A percentile compares a stretch with the other conserved stretches of the same genome.
These are phyloP conservation scores for Limnephilus marmoratus DNA, from an alignment of 2,888 invertebrate genomes.

Conservation along the genomic window DNA sequence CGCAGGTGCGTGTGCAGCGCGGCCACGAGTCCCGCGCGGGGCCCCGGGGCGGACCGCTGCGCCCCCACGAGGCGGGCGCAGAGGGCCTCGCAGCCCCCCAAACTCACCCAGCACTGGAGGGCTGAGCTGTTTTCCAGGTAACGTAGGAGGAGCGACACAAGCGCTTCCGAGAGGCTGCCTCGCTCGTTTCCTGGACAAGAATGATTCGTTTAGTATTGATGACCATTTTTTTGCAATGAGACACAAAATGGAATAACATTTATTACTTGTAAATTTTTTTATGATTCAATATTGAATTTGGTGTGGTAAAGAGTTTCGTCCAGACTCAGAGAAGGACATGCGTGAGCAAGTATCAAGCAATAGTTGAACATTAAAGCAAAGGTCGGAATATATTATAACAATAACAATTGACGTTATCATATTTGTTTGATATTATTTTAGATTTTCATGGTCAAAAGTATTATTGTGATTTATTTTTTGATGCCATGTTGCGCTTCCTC, in stretches of 20 bases:
- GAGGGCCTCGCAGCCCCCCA: constrained; percentile 86
- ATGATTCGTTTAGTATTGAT: neutral
- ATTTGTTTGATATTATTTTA: no score
- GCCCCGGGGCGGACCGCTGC: constrained; percentile 84
- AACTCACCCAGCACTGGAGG: constrained; percentile 84
- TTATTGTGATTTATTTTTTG: no score
- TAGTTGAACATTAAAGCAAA: no score
- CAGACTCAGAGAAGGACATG: no score
- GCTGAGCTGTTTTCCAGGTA: constrained; percentile 88
- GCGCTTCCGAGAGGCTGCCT: constrained; percentile 86
- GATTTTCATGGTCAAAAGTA: no score
- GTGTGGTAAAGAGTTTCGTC: no score
- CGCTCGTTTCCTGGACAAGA: constrained; percentile 50
- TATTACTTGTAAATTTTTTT: neutral
- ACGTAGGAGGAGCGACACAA: constrained; percentile 89
- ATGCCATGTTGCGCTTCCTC: no score
- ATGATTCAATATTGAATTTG: no score
- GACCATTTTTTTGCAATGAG: neutral
- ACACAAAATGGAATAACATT: neutral
- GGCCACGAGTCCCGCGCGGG: constrained; percentile 82
- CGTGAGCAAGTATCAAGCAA: no score
- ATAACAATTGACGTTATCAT: no score
- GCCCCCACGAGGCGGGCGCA: constrained; percentile 87
- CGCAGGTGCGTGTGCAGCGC: constrained; percentile 81
- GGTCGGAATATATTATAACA: no score